Percentiles rank a stretch among this genome's conserved stretches.
These are phyloP conservation scores for Myotis pilosus DNA, from an alignment of 2,797 vertebrate genomes.

Conservation along the genomic window DNA sequence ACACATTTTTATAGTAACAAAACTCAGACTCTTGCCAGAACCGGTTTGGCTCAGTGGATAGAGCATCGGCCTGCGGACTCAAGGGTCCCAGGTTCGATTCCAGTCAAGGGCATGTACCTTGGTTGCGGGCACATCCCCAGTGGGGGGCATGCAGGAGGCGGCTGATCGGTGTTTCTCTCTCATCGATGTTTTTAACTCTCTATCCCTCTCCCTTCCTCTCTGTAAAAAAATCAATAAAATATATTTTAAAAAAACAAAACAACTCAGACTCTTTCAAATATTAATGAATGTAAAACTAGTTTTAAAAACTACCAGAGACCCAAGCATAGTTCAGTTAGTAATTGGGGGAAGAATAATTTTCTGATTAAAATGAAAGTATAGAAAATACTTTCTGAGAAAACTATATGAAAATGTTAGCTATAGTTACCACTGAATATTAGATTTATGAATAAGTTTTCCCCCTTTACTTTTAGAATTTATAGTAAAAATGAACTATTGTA, in stretches of 20 bases:
- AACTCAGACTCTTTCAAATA: neutral
- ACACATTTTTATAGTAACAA: neutral
- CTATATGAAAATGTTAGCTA: conserved; percentile 19
- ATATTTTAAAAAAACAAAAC: neutral
- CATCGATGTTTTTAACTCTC: no score
- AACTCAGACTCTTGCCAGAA: neutral
- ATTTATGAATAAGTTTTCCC: neutral
- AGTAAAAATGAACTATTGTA: neutral
- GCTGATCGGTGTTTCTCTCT: no score
- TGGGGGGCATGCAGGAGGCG: no score
- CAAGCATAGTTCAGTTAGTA: neutral
- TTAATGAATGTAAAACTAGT: conserved; percentile 8
- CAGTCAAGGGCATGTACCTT: no score
- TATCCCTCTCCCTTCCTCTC: no score
- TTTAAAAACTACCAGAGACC: neutral
- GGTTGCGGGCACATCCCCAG: no score
- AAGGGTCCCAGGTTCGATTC: no score
- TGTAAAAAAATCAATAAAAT: no score
- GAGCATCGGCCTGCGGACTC: no score
- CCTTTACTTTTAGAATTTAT: neutral
- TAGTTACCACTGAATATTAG: neutral
- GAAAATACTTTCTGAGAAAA: conserved; percentile 23
- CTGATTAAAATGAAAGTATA: neutral
- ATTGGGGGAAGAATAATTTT: neutral
- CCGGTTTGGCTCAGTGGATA: no score